Base-by-base conservation (phyloP, 2,113 vertebrate genomes). In the Perca flavescens region DNA sequence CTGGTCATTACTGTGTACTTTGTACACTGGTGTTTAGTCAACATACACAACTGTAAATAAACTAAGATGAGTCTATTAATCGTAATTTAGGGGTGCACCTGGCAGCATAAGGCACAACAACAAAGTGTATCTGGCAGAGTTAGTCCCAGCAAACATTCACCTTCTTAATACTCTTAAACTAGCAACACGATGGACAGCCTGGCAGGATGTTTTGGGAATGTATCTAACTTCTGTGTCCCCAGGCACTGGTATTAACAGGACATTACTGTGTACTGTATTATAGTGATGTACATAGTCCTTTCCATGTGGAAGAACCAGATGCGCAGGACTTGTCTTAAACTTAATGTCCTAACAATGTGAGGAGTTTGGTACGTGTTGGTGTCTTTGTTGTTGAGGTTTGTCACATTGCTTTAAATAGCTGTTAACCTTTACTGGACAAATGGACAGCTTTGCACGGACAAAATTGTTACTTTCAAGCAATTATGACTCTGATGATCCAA, bases 381-480 rank as follows among this genome's bases (percentile, higher is more conserved):
- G 36, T 66, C 5, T 56, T 62, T 57, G 34, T 31, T 74, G 69
- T 25, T 7, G 54, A 69, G 3, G 31, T 73, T 70, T 66, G 19
- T 56, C 25, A n/a, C 6, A 36, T 63, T 56, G 16, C n/a, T 79
- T 79, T 22, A 64, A 57, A 70, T 49, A 58, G 15, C 68, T 47
- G 15, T 8, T 2, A 60, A 22, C 50, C n/a, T 49, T 17, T 61
- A 8, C 34, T 22, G 19, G 65, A 57, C 10, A 2, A 16, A 28
- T 17, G 25, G 4, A 16, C 19, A 46, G 13, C 17, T 19, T 15
- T 47, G 22, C 34, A 19, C 4, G 6, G n/a, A 25, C 3, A 0
- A 31, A 62, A 69, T 69, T 9, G 50, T 16, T 62, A 7, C 34
- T 65, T 63, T 54, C 0, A 2, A 50, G 10, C 25, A 40, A 13